Evolutionary conservation across 2,113 vertebrate species (phyloP), one percentile per base, ranked within the genome.

Genomic region (Nothoprocta perdicaria): DNA sequence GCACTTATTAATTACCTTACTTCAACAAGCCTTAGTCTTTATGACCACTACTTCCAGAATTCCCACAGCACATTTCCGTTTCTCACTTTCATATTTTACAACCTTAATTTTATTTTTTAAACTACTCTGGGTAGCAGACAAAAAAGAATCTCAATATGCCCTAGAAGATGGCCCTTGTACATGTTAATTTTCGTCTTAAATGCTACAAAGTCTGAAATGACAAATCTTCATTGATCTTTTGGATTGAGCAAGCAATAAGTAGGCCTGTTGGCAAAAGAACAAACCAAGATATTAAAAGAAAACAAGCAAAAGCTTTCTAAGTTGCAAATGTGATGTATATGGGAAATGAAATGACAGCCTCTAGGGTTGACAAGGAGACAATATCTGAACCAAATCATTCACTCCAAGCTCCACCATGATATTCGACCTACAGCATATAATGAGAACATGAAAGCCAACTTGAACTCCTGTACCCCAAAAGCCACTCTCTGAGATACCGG

Each of bases 381-480:
- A 66, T 38, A 50, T 46, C 72, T 40, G 71, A 77, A 80, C 43
- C 15, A 22, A 45, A 41, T 69, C 35, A 35, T 66, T 93, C 73
- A 68, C 78, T 80, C 77, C 33, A 73, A 69, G 61, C 81, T 68
- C 80, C 75, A 22, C 68, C 5, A 63, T 40, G 72, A 46, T 55
- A 76, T 40, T 91, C 88, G 80, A 91, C 76, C 55, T 82, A 92
- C 93, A 90, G 58, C 50, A 84, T 86, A 84, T 87, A 87, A 61
- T 79, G 77, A 53, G 40, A 40, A 69, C 84, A 92, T 93, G 90
- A 95, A 95, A 74, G 79, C 22, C 73, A 86, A 78, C 72, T 68
- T 93, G 83, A 73, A 82, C 94, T 78, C 92, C 77, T 86, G 72
- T 84, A 92, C 82, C 93, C 69, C 89, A 77, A 81, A 38, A 62